Base-by-base conservation (phyloP, 2,888 invertebrate species). In the Acrobasis consociella region DNA sequence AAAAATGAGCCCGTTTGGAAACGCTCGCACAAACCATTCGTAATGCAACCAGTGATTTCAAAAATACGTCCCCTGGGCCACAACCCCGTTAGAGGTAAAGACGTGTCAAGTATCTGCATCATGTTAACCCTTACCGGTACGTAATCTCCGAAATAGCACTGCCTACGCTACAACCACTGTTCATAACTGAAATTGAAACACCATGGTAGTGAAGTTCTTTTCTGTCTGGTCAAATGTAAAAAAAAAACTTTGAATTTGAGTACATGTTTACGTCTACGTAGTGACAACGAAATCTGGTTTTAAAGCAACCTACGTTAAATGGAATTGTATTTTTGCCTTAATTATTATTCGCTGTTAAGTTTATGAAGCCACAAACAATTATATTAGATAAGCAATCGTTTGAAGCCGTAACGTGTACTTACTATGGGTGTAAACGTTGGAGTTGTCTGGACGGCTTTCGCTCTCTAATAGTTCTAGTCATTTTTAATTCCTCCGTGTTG, bases 391-490 rank as follows among this genome's bases (percentile, higher is more conserved):
- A 31, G 31, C 31, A 15, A 53, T 38, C 1, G 8, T 56, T 42
- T 56, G 39, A 56, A 42, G 42, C 42, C 17, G 17, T 31, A 31
- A 31, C 31, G 31, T 56, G 69, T 71, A 74, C 68, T 70, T 72
- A 73, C 65, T 65, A 53, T 62, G 65, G 64, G 68, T 65, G 64
- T 65, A 22, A 13, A 39, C 37, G 58, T 62, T 68, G 65, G 37
- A 51, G 61, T 62, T 63, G 68, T 69, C 80, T 80, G 77, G 87
- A 85, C 89, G 89, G 89, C 87, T 86, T 80, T 77, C 83, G 82
- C 77, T 87, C 85, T 85, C 83, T 81, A 78, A 86, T 85, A 86
- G 82, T 83, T 89, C 91, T 92, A 91, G 91, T 92, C 91, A 92
- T 91, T 87, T 85, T 82, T 76, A 85, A 88, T 87, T 87, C 88